Percentiles rank a stretch among this genome's conserved stretches.
These are phyloP conservation scores for Bursaphelenchus mucronatus DNA, from an alignment of 1,140 invertebrate genomes.

Conservation along the genomic window DNA sequence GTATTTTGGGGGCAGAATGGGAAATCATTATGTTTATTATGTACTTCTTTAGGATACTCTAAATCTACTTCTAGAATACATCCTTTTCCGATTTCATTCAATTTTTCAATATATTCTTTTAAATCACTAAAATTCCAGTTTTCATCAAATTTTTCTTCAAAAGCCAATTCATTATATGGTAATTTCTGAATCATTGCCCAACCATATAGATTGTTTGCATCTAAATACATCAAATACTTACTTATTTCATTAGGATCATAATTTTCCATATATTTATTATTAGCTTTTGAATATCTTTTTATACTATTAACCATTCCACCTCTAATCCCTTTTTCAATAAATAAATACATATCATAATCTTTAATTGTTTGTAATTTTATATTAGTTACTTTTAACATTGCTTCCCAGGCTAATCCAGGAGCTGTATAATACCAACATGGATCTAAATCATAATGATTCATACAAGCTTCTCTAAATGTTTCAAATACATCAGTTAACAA, in stretches of 20 bases:
- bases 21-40: too few relatives aligned
- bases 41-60: too few relatives aligned
- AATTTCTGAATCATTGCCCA: constrained; percentile 30
- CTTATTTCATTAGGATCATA: constrained; percentile 33
- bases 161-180: constrained; percentile 31
- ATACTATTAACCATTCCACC: constrained; percentile 45
- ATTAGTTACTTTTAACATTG: constrained; percentile 44
- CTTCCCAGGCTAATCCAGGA: constrained; percentile 51
- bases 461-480: constrained; percentile 41
- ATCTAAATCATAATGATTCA: constrained; percentile 45
- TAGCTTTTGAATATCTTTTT: constrained; percentile 45
- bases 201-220: constrained; percentile 50
- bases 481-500: constrained; percentile 52
- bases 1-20: too few relatives aligned
- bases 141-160: constrained; percentile 12
- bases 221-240: constrained; percentile 45
- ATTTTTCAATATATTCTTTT: not conserved
- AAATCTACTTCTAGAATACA: too few relatives aligned
- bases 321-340: constrained; percentile 47
- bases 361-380: too few relatives aligned
- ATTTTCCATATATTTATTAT: constrained; percentile 45
- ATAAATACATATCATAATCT: constrained; percentile 41
- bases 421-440: constrained; percentile 49
- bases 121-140: not conserved
- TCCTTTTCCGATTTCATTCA: constrained; percentile 6